These are phyloP conservation scores for Ceratina japonica DNA, from an alignment of 1,140 invertebrate genomes.

Conservation along the genomic window DNA sequence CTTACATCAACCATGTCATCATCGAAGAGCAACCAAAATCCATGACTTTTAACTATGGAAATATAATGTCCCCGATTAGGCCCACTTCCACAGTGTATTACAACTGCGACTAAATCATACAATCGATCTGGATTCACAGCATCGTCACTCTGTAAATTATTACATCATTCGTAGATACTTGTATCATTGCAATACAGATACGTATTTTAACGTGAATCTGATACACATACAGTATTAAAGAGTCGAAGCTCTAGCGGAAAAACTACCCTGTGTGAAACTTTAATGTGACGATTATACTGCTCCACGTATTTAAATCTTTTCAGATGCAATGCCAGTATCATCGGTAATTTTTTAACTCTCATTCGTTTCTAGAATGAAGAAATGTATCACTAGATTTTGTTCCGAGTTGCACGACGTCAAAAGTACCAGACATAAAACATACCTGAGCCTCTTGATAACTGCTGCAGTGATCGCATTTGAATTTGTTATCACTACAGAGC, in stretches of 20 bases:
- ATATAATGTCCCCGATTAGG: conserved; percentile 99
- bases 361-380: conserved; percentile 90
- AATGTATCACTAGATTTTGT: conserved; percentile 27
- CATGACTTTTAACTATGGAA: conserved; percentile 99
- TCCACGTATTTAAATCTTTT: conserved; percentile 99
- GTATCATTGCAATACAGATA: not conserved
- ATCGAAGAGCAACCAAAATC: conserved; percentile 99
- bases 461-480: conserved; percentile 99
- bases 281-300: conserved; percentile 98
- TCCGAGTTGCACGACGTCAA: not conserved
- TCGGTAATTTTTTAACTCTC: conserved; percentile 98
- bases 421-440: conserved; percentile 61
- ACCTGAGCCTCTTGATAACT: conserved; percentile 99
- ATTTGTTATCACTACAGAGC: conserved; percentile 99
- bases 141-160: conserved; percentile 92
- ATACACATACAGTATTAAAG: conserved; percentile 94
- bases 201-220: not conserved
- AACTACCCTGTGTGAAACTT: conserved; percentile 98
- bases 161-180: not conserved
- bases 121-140: conserved; percentile 97
- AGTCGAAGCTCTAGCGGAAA: conserved; percentile 98
- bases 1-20: conserved; percentile 99
- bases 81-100: conserved; percentile 99
- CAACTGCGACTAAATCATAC: conserved; percentile 99
- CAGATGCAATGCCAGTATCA: conserved; percentile 97